Percentiles rank a stretch among this genome's conserved stretches.
Evolutionary conservation across 2,888 invertebrate species (phyloP).

Genomic region (Drepana falcataria): DNA sequence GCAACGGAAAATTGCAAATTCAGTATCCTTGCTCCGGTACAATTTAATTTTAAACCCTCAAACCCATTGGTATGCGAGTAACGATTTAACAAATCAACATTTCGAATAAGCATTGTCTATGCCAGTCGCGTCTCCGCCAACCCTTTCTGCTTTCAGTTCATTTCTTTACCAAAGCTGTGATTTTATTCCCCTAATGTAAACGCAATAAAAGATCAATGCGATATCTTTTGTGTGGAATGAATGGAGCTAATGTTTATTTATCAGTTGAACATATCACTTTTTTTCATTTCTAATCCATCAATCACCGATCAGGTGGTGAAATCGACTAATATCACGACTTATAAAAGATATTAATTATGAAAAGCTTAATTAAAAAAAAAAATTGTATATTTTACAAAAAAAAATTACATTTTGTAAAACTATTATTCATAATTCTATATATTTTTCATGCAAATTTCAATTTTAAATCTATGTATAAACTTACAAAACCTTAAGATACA

Average conservation of each 20-base stretch:
- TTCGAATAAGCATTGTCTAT: conserved; percentile 47
- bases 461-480: no score
- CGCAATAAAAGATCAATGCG: conserved; percentile 53
- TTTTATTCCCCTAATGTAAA: conserved; percentile 54
- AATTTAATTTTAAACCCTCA: conserved; percentile 43
- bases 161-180: conserved; percentile 59
- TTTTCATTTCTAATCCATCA: no score
- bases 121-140: conserved; percentile 48
- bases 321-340: no score
- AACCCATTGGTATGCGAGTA: conserved; percentile 53
- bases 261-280: no score
- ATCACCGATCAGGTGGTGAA: no score
- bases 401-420: no score
- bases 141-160: conserved; percentile 67
- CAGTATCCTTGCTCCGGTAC: conserved; percentile 27
- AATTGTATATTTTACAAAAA: no score
- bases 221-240: conserved; percentile 24
- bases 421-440: no score
- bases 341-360: no score
- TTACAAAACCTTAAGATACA: no score
- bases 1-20: conserved; percentile 20
- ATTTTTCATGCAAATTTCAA: no score
- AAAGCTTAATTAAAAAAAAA: no score
- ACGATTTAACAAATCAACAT: conserved; percentile 62
- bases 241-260: conserved; percentile 18